phyloP scores from a whole-genome alignment of 2,113 vertebrate genomes.

The Columba livia region DNA sequence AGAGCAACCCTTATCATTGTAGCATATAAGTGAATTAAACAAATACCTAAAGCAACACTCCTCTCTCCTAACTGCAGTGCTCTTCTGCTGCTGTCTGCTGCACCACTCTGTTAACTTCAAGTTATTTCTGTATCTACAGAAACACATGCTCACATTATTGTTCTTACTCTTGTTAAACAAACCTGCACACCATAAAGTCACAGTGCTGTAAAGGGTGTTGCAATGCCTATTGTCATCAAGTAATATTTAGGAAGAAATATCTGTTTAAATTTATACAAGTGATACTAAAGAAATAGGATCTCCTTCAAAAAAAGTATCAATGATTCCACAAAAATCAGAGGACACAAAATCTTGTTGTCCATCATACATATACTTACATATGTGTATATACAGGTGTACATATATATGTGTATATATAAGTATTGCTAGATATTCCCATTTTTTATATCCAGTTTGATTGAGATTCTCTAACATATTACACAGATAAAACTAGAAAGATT shows the following conservation, averaged over 20 bases:
- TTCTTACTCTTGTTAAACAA: neutral
- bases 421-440: neutral
- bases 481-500: neutral
- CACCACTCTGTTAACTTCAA: neutral
- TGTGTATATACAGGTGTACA: neutral
- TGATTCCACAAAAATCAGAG: neutral
- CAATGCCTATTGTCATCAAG: neutral
- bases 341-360: neutral
- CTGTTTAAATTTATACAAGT: neutral
- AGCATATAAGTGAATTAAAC: neutral
- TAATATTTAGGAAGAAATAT: neutral
- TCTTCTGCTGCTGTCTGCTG: neutral
- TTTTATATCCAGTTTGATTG: neutral
- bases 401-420: neutral
- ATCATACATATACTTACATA: fast-evolving
- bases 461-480: neutral
- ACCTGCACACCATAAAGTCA: neutral
- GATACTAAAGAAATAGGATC: neutral
- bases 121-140: neutral
- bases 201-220: neutral
- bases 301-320: neutral
- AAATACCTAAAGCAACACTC: neutral
- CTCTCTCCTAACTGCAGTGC: neutral
- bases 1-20: neutral
- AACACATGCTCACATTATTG: neutral